Base-by-base conservation (phyloP, 2,888 invertebrate genomes). In the Fabriciana adippe region DNA sequence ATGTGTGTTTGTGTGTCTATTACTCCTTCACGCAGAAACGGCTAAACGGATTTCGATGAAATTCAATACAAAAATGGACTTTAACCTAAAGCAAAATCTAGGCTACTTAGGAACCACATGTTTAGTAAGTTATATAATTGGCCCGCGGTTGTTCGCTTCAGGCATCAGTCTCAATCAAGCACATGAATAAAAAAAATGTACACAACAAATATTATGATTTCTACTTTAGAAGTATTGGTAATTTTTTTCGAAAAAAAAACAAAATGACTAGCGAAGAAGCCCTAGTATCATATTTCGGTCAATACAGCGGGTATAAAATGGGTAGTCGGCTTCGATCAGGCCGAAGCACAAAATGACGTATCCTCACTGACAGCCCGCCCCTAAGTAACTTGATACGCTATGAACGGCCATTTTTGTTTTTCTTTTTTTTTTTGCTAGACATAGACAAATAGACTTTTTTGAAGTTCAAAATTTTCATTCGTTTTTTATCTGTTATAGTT, bases 331-430 rank as follows among this genome's bases (percentile, higher is more conserved):
- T 66, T 64, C 71, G 55, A 69, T 69, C 68, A 66, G 50, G 66
- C 68, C 50, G 68, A 68, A 68, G 67, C 71, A 67, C 67, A 68
- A 66, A 61, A 50, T 77, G 79, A 80, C 78, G 74, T 78, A 81
- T 78, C 71, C 71, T 55, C 67, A 75, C 64, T 76, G 85, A 84
- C 84, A 83, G 81, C 74, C 67, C 76, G 75, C 77, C 79, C 79
- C 78, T 75, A 63, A 35, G 83, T 78, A 84, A 84, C 75, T 4
- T 55, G 82, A 84, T 73, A 80, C 71, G 59, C 11, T 66, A 68
- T 70, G 55, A 18, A 35, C 69, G 60, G 71, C 69, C 71, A 71
- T 71, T 47, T 66, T 77, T 75, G 74, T 77, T 66, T 72, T 71
- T 75, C 73, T 75, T 77, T 75, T 72, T 72, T 68, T 41, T 66